Conservation (phyloP, 1,140 invertebrate species). For the Orchestia grillus region DNA sequence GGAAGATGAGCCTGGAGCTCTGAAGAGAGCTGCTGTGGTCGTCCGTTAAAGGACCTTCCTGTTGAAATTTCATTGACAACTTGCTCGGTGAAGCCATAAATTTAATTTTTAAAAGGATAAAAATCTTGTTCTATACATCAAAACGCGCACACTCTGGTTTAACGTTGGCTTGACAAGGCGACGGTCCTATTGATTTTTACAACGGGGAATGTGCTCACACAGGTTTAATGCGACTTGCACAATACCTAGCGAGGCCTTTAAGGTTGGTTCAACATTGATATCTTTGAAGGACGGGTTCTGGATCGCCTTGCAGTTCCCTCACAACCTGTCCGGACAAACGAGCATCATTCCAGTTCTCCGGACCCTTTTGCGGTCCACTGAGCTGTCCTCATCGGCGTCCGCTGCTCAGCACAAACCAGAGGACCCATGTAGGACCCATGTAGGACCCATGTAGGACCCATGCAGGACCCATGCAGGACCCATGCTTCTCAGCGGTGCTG, state of each 20-base stretch:
- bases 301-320: not conserved
- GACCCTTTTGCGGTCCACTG: not conserved
- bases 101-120: constrained; percentile 30
- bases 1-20: not conserved
- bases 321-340: constrained; percentile 10
- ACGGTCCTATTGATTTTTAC: constrained; percentile 43
- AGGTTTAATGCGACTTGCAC: not conserved
- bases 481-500: not conserved
- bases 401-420: too few species aligned
- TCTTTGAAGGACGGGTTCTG: constrained; percentile 31
- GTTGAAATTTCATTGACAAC: not conserved
- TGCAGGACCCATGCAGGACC: not conserved
- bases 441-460: not conserved
- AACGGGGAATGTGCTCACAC: not conserved
- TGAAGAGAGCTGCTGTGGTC: not conserved
- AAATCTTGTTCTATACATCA: not conserved
- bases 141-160: not conserved
- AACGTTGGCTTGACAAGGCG: not conserved
- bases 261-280: not conserved
- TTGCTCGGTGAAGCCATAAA: not conserved
- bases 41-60: not conserved
- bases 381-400: not conserved
- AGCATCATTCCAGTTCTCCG: not conserved
- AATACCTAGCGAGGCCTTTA: constrained; percentile 16
- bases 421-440: not conserved